Base-by-base conservation (phyloP, 2,888 invertebrate genomes). In the Morpho deidamia region DNA sequence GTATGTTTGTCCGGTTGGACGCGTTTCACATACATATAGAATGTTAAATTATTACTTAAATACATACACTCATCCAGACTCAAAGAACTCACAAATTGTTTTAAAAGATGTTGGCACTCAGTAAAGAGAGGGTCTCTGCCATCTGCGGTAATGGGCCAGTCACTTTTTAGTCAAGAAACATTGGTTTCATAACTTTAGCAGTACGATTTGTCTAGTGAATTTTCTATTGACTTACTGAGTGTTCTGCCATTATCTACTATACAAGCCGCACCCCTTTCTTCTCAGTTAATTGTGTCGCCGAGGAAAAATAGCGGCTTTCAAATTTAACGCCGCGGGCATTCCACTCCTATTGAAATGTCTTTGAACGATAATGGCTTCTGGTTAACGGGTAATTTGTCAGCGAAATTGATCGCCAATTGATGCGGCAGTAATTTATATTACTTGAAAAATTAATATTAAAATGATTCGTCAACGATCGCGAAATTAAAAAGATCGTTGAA, bases 311-410 rank as follows among this genome's bases (percentile, higher is more conserved):
- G 70, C 66, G 10, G 51, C 61, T 62, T 66, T 68, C 64, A 66
- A 76, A 72, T 69, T 10, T 69, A 72, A 67, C 64, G 65, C 68
- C 59, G 61, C 56, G 37, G 37, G 45, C 63, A 69, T 76, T 78
- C 76, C 12, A 62, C 71, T 64, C 69, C 70, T 72, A 78, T 81
- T 81, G 77, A 76, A 78, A 76, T 78, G 72, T 71, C 75, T 72
- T 72, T 71, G 69, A 74, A 47, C 44, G 49, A 47, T 58, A 45
- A 55, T 40, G 14, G 37, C 53, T 47, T 53, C 49, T 47, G 50
- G 56, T 53, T 52, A 58, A 48, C 49, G 51, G 44, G 11, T 47
- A 44, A 51, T 51, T 38, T 51, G 38, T 42, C 39, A 37, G 11
- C 38, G 41, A 49, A 54, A 49, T 49, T 39, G 49, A 49, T 49